Conservation (phyloP, 2,888 invertebrate species). For the Physocephala rufipes region DNA sequence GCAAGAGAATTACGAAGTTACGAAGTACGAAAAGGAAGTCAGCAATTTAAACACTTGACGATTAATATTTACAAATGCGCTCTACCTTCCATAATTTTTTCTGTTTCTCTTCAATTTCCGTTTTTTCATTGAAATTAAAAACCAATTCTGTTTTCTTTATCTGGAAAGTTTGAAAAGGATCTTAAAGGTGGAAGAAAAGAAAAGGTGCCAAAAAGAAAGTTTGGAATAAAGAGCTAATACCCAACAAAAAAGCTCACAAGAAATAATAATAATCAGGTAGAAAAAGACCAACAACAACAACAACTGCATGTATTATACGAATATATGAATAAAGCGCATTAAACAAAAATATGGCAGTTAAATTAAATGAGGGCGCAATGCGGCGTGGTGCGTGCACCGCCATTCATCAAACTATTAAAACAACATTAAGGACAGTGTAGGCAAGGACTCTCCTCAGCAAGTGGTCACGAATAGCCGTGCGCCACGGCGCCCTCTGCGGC, state of each 20-base stretch:
- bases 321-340: constrained; percentile 26
- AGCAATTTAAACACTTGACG: no score
- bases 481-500: not conserved
- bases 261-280: constrained; percentile 1
- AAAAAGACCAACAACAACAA: not conserved
- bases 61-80: no score
- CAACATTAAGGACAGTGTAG: constrained; percentile 51
- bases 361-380: constrained; percentile 35
- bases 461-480: constrained; percentile 4
- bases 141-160: no score
- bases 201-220: no score
- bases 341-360: constrained; percentile 17
- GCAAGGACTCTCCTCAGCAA: constrained; percentile 31
- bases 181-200: no score
- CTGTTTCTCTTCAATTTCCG: no score
- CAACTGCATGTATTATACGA: not conserved
- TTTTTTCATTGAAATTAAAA: no score
- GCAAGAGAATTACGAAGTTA: no score
- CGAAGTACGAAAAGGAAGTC: no score
- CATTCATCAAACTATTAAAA: constrained; percentile 61
- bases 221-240: no score
- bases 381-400: constrained; percentile 52
- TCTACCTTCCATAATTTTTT: no score
- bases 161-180: no score
- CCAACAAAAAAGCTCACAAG: not conserved